Evolutionary conservation across 2,113 vertebrate species (phyloP), one percentile per base, ranked within the genome.

Genomic region (Bubalus kerabau): DNA sequence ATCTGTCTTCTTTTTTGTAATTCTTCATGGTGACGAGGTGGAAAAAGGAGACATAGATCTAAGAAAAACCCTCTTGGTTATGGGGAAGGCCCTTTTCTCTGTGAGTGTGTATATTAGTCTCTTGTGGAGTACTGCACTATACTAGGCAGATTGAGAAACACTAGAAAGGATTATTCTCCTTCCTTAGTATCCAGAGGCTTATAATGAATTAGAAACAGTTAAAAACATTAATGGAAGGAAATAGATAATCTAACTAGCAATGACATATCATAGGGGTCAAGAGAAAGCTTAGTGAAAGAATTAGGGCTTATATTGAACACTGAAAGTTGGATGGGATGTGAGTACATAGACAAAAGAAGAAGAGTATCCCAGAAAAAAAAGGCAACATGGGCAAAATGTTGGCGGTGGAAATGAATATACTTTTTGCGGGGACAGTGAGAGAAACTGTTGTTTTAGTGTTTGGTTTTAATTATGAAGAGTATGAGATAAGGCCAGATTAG

Each of bases 211-310:
- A 17, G 64, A n/a, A 71, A 97, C 91, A 60, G 2, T 62, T 62
- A 67, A 95, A 96, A 94, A 7, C 8, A 92, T 80, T 94, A 84
- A 84, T 64, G 52, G 57, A 92, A 92, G 40, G 48, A 40, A 57
- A 88, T 57, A 43, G 0, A 82, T 59, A 84, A 95, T 74, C 87
- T 86, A 93, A 74, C 28, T 76, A 76, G 21, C 60, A 95, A 95
- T 81, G 12, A 30, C 28, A 81, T 71, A 59, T 17, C 43, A 1
- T 64, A 32, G 71, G 82, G 9, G n/a, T 71, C 46, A 90, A 92
- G 30, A 32, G 74, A 85, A 90, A 84, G 15, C 62, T 97, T 96
- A 87, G 54, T 57, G 71, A 94, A 62, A 87, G 21, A 96, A 96
- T 13, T 43, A 19, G 50, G 67, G 26, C 21, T 94, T 96, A 57